Base-by-base conservation (phyloP, 2,113 vertebrate species). In the Isichthys henryi region DNA sequence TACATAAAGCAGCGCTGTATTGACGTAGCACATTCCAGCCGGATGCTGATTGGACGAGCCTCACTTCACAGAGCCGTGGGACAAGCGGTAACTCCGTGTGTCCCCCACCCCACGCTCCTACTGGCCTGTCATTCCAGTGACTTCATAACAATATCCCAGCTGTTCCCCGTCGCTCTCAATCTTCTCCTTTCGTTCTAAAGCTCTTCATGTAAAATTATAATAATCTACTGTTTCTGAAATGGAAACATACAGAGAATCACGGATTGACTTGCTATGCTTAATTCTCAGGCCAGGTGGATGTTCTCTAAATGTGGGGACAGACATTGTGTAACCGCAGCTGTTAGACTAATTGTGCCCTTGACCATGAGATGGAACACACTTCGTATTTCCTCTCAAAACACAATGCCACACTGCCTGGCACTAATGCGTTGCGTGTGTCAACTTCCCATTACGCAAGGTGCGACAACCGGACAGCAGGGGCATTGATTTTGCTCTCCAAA, bases 381-480 rank as follows among this genome's bases (percentile, higher is more conserved):
- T 85, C 31, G 21, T n/a, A 85, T 89, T 89, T 89, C 74, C 53
- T 48, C 53, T 46, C 45, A 35, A 43, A 56, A 89, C 39, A 49
- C 53, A 89, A 58, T 85, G 77, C 46, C 21, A 58, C 27, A 10
- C 49, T 27, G 21, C 45, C 70, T 17, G 49, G 77, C 46, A 45
- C 21, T n/a, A 82, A 84, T 27, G 56, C 35, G 7, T n/a, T 0
- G 39, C 35, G 19, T 45, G 86, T 45, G 86, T 88, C 56, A 11
- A 52, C 86, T 58, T 88, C 27, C 86, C 52, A 43, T 23, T n/a
- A 31, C 21, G 35, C 56, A 21, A 23, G 86, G 50, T 56, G 53
- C 3, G 11, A 17, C 7, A 21, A 46, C 23, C 19, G 9, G 56
- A 58, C 53, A 13, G 52, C 53, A 46, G 52, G 35, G n/a, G 31